Evolutionary conservation across 2,888 invertebrate genomes (phyloP), one percentile per base, ranked within the genome.

Genomic region (Crocallis elinguaria): DNA sequence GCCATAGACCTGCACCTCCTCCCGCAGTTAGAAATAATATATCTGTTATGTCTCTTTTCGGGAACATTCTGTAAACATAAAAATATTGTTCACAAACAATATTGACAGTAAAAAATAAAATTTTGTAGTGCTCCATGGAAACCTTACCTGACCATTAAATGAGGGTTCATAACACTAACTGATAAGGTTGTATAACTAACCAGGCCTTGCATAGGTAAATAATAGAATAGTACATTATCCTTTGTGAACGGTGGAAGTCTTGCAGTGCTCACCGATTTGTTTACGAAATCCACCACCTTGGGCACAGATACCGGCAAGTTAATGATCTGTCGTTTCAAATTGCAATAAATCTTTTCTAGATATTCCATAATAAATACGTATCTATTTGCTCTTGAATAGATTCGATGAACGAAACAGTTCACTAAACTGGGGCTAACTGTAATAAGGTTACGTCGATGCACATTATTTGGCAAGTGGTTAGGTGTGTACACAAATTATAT

Each of bases 81-180:
- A 39, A 41, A 29, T n/a, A 19, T 19, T 3, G n/a, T n/a, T 19
- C 12, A 29, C 0, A 9, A 12, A 4, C 29, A 11, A 11, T 25
- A 9, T 3, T 3, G 11, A 19, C n/a, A 17, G 19, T n/a, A 35
- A 11, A 8, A 2, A 12, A 12, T 12, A 16, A 17, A 1, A 36
- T 4, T 6, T 12, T 8, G 0, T 33, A 45, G n/a, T 27, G 11
- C 23, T 19, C 32, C 6, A 19, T 23, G 36, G 33, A 17, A 27
- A 55, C 25, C 49, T 54, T 75, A 94, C 95, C 95, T 95, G 69
- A 95, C 92, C 70, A 96, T 93, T 65, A 96, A 85, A 62, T 94
- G 93, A 2, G 97, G 97, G 77, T 97, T 96, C 95, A 97, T 96
- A 44, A 97, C 95, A 87, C 96, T 96, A 38, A 97, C 92, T 37